Evolutionary conservation across 2,888 invertebrate species (phyloP).

Genomic region (Mermis nigrescens): DNA sequence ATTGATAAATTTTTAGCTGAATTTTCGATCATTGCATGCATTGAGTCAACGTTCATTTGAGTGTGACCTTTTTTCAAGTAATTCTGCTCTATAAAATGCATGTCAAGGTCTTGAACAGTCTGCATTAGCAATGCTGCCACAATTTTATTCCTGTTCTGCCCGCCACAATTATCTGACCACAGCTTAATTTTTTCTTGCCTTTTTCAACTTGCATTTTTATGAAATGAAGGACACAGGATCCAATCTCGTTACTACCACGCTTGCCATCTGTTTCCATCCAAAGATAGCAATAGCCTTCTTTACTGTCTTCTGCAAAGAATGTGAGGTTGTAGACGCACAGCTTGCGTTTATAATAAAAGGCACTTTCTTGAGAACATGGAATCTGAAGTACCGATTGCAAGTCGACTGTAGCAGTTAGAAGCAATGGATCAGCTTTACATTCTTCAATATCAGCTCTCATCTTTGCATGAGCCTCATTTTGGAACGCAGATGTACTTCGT

Average conservation of each 20-base stretch:
- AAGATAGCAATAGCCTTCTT: constrained; percentile 11
- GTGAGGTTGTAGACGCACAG: constrained; percentile 9
- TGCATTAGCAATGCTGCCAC: constrained; percentile 7
- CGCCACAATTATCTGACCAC: constrained; percentile 8
- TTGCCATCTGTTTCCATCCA: constrained; percentile 8
- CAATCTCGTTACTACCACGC: constrained; percentile 7
- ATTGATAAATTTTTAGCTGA: not conserved
- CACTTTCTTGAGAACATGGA: constrained; percentile 8
- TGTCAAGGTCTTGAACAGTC: not conserved
- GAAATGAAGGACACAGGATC: constrained; percentile 5
- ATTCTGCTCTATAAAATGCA: not conserved
- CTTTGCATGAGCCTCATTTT: too few species aligned
- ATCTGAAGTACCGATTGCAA: constrained; percentile 6
- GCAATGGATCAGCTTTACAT: not conserved
- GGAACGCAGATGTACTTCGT: too few species aligned
- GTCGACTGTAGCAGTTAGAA: constrained; percentile 8
- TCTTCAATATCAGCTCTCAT: constrained; percentile 2
- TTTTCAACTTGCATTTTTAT: not conserved
- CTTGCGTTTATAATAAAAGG: constrained; percentile 11
- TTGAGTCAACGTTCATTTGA: constrained; percentile 9
- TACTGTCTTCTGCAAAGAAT: not conserved
- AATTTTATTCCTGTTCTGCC: constrained; percentile 10
- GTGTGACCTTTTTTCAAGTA: constrained; percentile 11
- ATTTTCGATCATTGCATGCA: constrained; percentile 3
- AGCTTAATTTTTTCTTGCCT: not conserved